Evolutionary conservation across 2,888 invertebrate species (phyloP).

Genomic region (Zootermopsis nevadensis): DNA sequence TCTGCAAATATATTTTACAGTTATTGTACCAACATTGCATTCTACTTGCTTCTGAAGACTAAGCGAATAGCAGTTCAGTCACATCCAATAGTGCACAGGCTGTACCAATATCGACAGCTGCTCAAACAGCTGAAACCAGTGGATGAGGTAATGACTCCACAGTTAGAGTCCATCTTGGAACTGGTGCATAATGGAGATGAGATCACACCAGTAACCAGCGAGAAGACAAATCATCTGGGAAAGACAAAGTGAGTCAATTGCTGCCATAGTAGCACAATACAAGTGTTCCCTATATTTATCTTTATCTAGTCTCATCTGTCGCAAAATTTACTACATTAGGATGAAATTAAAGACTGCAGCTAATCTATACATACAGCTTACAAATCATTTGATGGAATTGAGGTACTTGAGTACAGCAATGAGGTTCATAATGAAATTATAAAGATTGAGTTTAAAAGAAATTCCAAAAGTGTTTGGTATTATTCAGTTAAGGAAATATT

Average conservation of each 20-base stretch:
- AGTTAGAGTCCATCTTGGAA: slow-evolving; percentile 73
- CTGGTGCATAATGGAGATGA: slow-evolving; percentile 55
- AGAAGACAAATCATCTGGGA: not conserved
- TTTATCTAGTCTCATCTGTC: too few relatives aligned
- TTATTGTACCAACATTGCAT: slow-evolving; percentile 87
- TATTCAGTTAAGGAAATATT: too few relatives aligned
- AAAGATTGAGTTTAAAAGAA: too few relatives aligned
- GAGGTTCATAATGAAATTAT: too few relatives aligned
- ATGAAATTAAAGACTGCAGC: too few relatives aligned
- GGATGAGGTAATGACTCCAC: slow-evolving; percentile 75
- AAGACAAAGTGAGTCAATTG: slow-evolving; percentile 1
- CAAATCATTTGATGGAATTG: too few relatives aligned
- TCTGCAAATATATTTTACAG: slow-evolving; percentile 65
- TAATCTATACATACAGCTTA: too few relatives aligned
- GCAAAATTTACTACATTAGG: too few relatives aligned
- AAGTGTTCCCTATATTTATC: too few relatives aligned
- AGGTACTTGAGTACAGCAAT: too few relatives aligned
- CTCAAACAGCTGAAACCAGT: slow-evolving; percentile 78
- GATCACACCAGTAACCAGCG: not conserved
- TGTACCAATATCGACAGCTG: slow-evolving; percentile 84
- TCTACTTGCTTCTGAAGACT: slow-evolving; percentile 86
- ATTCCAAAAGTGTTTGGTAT: too few relatives aligned
- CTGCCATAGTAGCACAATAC: not conserved
- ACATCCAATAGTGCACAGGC: slow-evolving; percentile 90
- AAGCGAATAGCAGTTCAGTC: slow-evolving; percentile 77